These are phyloP conservation scores for Anoplius nigerrimus DNA, from an alignment of 2,888 invertebrate species.

Conservation along the genomic window DNA sequence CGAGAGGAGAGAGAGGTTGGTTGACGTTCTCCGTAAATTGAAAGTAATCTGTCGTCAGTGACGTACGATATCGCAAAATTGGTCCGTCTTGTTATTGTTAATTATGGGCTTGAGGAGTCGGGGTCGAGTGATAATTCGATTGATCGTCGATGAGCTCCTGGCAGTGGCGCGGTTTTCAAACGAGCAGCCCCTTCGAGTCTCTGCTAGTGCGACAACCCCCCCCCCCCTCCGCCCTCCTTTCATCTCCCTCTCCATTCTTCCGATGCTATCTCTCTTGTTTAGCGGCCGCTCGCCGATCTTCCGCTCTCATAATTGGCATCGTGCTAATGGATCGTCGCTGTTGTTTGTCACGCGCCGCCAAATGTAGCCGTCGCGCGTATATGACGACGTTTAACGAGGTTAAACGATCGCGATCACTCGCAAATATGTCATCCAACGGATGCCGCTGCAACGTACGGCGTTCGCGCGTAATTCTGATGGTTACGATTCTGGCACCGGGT, in stretches of 20 bases:
- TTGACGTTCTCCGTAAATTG: background rate
- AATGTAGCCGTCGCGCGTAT: slow-evolving; percentile 23
- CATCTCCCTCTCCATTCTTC: too few relatives aligned
- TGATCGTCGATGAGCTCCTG: slow-evolving; percentile 21
- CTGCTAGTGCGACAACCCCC: slow-evolving; percentile 14
- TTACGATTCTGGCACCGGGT: slow-evolving; percentile 7
- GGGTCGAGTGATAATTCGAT: slow-evolving; percentile 53
- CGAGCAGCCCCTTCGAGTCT: slow-evolving; percentile 32
- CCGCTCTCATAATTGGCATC: slow-evolving; percentile 23
- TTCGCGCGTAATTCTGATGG: slow-evolving; percentile 3
- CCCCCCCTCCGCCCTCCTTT: too few relatives aligned
- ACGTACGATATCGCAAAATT: slow-evolving; percentile 18
- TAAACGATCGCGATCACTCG: slow-evolving; percentile 37
- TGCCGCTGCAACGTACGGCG: background rate
- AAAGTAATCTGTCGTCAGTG: background rate
- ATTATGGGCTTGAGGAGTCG: slow-evolving; percentile 33
- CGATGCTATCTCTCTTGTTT: too few relatives aligned
- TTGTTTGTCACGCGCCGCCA: slow-evolving; percentile 27
- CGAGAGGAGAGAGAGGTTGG: background rate
- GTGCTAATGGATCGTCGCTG: slow-evolving; percentile 48
- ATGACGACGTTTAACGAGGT: slow-evolving; percentile 42
- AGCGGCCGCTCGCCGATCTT: background rate
- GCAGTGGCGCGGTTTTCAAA: slow-evolving; percentile 16
- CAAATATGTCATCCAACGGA: slow-evolving; percentile 27
- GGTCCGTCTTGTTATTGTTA: slow-evolving; percentile 47